phyloP scores from a whole-genome alignment of 2,797 vertebrate species.

The Pangasius mekongensis region DNA sequence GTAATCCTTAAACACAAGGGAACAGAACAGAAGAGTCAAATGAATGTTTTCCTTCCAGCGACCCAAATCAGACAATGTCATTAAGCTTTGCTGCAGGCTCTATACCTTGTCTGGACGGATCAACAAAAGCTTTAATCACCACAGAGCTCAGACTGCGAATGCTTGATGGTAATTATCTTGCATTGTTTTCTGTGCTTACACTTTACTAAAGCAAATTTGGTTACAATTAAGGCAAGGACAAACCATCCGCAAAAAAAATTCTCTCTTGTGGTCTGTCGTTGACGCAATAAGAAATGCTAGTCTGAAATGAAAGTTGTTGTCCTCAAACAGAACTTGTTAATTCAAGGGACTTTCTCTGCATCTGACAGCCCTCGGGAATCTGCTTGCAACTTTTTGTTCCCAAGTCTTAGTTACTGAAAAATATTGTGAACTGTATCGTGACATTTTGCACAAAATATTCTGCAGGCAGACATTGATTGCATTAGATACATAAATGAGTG shows the following conservation, averaged over 20 bases:
- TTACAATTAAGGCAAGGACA: constrained; percentile 19
- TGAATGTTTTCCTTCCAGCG: constrained; percentile 41
- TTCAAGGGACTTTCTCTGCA: constrained; percentile 5
- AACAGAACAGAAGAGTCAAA: constrained; percentile 22
- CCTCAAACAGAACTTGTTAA: constrained; percentile 10
- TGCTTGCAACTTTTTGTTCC: not conserved
- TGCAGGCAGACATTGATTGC: constrained; percentile 13
- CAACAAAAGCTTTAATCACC: constrained; percentile 26
- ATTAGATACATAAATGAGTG: not conserved
- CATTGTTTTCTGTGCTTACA: constrained; percentile 35
- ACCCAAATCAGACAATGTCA: constrained; percentile 24
- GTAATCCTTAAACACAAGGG: constrained; percentile 37
- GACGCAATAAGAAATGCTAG: constrained; percentile 21
- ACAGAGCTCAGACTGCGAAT: constrained; percentile 26
- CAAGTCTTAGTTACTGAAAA: not conserved
- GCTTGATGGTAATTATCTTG: constrained; percentile 42
- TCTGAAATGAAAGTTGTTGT: constrained; percentile 26
- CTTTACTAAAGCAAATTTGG: constrained; percentile 33
- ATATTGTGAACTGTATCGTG: constrained; percentile 13
- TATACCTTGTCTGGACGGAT: constrained; percentile 31
- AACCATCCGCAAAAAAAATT: not conserved
- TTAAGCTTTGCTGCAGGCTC: constrained; percentile 50
- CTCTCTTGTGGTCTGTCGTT: not conserved
- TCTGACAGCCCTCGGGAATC: constrained; percentile 17
- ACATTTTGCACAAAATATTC: not conserved